Conservation (phyloP, 53 echinoderm and acorn worm species). For the Stichopus horrens region DNA sequence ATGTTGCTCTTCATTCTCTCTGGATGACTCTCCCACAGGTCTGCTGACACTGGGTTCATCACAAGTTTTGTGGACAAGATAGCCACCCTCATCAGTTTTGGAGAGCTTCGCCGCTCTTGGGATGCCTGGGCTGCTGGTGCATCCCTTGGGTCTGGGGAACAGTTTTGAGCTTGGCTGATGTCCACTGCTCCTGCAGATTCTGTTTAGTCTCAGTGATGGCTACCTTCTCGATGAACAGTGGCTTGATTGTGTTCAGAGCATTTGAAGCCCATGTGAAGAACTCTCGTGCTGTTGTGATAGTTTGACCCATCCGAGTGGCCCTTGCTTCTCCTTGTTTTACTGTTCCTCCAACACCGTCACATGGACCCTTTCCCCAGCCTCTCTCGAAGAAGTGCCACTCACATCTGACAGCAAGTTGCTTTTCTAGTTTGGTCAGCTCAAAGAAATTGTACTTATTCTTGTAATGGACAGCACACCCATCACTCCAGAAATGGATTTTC, state of each 20-base stretch:
- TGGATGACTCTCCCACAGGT: not conserved
- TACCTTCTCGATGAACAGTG: not conserved
- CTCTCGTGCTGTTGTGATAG: conserved; percentile 14
- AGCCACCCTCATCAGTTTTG: not conserved
- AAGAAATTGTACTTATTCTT: conserved; percentile 27
- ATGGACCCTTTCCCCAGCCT: not conserved
- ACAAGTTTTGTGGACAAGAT: conserved; percentile 6
- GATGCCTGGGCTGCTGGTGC: not conserved
- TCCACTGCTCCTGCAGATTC: conserved; percentile 10
- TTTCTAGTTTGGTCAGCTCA: conserved; percentile 4
- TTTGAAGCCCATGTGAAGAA: conserved; percentile 11
- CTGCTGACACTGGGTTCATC: not conserved
- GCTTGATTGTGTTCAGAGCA: conserved; percentile 4
- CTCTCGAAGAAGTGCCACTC: conserved; percentile 16
- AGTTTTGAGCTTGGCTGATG: not conserved
- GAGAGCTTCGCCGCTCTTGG: conserved; percentile 8
- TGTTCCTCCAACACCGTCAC: not conserved
- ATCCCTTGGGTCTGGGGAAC: conserved; percentile 5
- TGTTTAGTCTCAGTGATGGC: not conserved
- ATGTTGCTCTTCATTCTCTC: not conserved
- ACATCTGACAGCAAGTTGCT: conserved; percentile 2
- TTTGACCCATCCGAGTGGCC: not conserved
- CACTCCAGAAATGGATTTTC: conserved; percentile 26
- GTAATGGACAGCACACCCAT: conserved; percentile 20
- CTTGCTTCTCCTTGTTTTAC: conserved; percentile 4